These are phyloP conservation scores for Potorous gilbertii DNA, from an alignment of 2,797 vertebrate species.

Conservation along the genomic window DNA sequence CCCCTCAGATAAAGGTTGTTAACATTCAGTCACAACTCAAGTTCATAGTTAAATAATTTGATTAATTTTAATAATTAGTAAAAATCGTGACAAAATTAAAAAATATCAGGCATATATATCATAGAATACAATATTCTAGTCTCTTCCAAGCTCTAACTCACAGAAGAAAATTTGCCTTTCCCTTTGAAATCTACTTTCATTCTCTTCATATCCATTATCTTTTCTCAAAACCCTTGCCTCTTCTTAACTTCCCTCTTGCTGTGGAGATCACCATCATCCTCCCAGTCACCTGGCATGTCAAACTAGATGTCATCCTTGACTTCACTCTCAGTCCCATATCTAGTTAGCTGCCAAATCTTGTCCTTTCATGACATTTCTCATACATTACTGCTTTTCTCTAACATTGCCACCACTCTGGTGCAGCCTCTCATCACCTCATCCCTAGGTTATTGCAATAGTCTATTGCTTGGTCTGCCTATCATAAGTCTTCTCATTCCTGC, in stretches of 20 bases:
- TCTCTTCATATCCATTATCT: no score
- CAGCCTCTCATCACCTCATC: background rate
- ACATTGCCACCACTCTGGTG: background rate
- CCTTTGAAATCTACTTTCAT: no score
- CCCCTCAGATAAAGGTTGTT: background rate
- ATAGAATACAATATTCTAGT: background rate
- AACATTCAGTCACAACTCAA: background rate
- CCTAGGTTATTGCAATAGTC: background rate
- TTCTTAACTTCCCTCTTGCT: no score
- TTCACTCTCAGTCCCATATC: no score
- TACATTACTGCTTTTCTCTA: background rate
- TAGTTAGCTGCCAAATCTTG: background rate
- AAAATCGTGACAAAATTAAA: background rate
- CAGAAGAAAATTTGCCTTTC: no score
- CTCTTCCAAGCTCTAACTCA: background rate
- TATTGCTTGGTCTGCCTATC: background rate
- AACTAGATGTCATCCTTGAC: no score
- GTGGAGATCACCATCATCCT: no score
- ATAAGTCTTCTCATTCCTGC: background rate
- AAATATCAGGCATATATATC: background rate
- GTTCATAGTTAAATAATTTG: background rate
- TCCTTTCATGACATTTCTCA: background rate
- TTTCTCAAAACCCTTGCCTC: no score
- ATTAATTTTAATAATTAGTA: background rate
- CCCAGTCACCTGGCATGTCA: no score